Evolutionary conservation across 2,888 invertebrate genomes (phyloP), one percentile per base, ranked within the genome.

Genomic region (Ochropacha duplaris): DNA sequence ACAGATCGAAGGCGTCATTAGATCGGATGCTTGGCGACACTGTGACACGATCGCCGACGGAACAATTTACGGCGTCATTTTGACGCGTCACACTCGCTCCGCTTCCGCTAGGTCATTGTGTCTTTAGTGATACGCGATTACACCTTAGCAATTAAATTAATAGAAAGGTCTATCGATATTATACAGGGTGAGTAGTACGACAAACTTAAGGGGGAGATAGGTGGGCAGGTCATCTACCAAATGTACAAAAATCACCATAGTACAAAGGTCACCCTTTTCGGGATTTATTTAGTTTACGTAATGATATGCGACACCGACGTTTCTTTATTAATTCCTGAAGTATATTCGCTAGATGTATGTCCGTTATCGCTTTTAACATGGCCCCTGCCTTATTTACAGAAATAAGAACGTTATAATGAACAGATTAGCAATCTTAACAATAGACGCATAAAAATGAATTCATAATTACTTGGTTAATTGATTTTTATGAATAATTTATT

Each of bases 391-490:
- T 44, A 19, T 44, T 44, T 44, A 19, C 44, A 44, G 44, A 44
- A 44, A 44, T 44, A 44, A 19, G 44, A 44, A 44, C 16, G 19
- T 1, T 44, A 44, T 19, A 19, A n/a, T n/a, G n/a, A n/a, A 8
- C 19, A n/a, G 39, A 39, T n/a, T 44, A n/a, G n/a, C n/a, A 36
- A n/a, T 36, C 4, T n/a, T 36, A 44, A 44, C 44, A 44, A 44
- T 44, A 44, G 44, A 44, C 44, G 44, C 44, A 44, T 44, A n/a
- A 44, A 44, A 44, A 44, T 44, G 44, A 44, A 44, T 44, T 36
- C 36, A 4, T 44, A 44, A 44, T 44, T 44, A 44, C 44, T 44
- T 44, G 9, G 44, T 19, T 44, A 44, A 44, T 44, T 44, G 19
- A 19, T 44, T 44, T 44, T 19, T 44, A 44, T 19, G 44, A 4